phyloP scores from a whole-genome alignment of 1,140 invertebrate genomes.

The Apis dorsata region DNA sequence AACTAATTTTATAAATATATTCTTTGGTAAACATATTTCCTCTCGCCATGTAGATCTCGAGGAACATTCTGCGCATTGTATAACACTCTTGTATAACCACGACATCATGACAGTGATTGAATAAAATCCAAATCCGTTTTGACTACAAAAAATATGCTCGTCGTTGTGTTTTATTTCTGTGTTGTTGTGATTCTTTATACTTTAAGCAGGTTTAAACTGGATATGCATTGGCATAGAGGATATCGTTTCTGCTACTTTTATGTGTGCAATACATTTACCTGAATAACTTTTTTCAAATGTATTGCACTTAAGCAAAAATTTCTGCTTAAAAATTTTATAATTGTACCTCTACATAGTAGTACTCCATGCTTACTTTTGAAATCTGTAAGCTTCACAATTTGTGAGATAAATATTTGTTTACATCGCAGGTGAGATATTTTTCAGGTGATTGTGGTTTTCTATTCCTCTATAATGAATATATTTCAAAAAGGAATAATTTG shows the following conservation, averaged over 20 bases:
- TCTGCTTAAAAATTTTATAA: conserved; percentile 29
- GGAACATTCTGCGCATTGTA: conserved; percentile 75
- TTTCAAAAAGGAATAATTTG: conserved; percentile 48
- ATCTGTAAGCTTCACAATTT: conserved; percentile 40
- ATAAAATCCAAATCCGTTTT: conserved; percentile 79
- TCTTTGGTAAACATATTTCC: conserved; percentile 75
- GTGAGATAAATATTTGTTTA: conserved; percentile 40
- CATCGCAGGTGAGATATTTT: conserved; percentile 63
- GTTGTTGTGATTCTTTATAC: conserved; percentile 61
- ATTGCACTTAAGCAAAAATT: conserved; percentile 20
- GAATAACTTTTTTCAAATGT: conserved; percentile 22
- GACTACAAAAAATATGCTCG: conserved; percentile 71
- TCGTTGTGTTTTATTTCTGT: conserved; percentile 77
- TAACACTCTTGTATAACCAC: conserved; percentile 78
- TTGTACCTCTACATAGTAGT: conserved; percentile 43
- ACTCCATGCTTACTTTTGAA: conserved; percentile 42
- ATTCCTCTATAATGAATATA: conserved; percentile 36
- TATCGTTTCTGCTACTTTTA: conserved; percentile 26
- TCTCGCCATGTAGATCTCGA: conserved; percentile 74
- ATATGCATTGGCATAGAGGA: conserved; percentile 34
- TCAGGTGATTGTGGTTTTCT: conserved; percentile 58
- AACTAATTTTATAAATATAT: conserved; percentile 41
- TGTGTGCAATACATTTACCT: conserved; percentile 28
- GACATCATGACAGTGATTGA: conserved; percentile 76
- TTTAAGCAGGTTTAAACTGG: conserved; percentile 45